Base-by-base conservation (phyloP, 1,140 invertebrate species). In the Neomicropteryx cornuta region DNA sequence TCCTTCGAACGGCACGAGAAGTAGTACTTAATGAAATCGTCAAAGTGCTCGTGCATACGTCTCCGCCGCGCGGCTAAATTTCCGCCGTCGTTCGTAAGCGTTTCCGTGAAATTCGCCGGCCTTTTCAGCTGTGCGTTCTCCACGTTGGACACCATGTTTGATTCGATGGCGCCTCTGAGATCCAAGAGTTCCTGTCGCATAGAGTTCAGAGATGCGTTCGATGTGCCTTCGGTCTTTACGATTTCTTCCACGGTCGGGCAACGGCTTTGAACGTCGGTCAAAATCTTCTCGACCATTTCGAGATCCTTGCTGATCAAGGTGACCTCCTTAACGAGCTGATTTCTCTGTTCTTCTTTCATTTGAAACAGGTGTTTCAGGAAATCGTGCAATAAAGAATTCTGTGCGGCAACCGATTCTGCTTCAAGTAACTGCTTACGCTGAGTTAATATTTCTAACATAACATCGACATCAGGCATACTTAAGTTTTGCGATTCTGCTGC, bases 11-110 rank as follows among this genome's bases (percentile, higher is more conserved):
- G 69, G 11, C 78, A 75, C 13, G 76, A 72, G 51, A 92, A 86
- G 58, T 94, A 96, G 52, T 85, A 87, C 51, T 87, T 76, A 28
- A 87, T 83, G 52, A 95, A 83, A 56, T 94, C 89, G 42, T 91
- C 83, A 63, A 93, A 93, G 65, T 95, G 88, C 6, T 80, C 76
- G 46, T 86, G 76, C 67, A 94, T 80, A 39, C 86, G 68, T 42
- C 82, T 76, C 48, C 83, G 73, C 22, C 86, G 65, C 8, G 75
- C 62, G 2, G 82, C 73, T 14, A 86, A 55, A 2, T 76, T 61
- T 36, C 58, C 58, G 2, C 54, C 54, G 14, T 50, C 50, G 10
- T 37, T 43, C n/a, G 43, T 45, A 28, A 42, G 41, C 5, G 39
- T 42, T 10, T 42, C 47, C 20, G 49, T 48, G 39, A 53, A 60